These are phyloP conservation scores for Hirundichthys speculiger DNA, from an alignment of 2,113 vertebrate species.

Conservation along the genomic window DNA sequence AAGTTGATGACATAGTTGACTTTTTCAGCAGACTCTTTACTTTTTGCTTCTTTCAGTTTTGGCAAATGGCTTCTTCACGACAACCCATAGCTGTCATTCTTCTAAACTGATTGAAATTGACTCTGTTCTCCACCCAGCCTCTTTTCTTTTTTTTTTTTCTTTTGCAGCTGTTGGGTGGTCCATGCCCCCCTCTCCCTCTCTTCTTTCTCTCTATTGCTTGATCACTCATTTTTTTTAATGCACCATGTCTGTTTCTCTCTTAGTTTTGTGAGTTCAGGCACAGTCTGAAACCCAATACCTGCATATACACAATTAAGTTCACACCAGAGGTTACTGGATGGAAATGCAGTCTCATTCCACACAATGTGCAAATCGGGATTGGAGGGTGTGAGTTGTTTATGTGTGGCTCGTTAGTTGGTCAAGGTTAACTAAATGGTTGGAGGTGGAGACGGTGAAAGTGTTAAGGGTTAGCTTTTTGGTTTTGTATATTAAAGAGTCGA, in stretches of 20 bases:
- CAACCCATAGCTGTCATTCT: constrained; percentile 46
- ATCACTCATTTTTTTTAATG: constrained; percentile 68
- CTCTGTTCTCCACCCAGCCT: constrained; percentile 53
- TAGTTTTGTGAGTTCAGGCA: constrained; percentile 45
- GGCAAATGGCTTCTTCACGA: constrained; percentile 38
- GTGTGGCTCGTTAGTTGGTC: constrained; percentile 60
- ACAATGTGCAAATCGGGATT: constrained; percentile 58
- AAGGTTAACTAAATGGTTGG: constrained; percentile 59
- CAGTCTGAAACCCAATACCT: constrained; percentile 68
- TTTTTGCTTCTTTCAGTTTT: constrained; percentile 21
- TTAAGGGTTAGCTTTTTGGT: background rate
- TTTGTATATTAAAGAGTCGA: constrained; percentile 5
- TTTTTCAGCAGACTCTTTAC: background rate
- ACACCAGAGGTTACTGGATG: constrained; percentile 70
- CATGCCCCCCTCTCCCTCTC: constrained; percentile 39
- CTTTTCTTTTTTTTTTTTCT: constrained; percentile 63
- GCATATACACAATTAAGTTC: constrained; percentile 78
- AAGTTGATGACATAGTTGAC: background rate
- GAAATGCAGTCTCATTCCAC: constrained; percentile 65
- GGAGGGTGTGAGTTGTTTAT: constrained; percentile 36
- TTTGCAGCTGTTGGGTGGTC: constrained; percentile 76
- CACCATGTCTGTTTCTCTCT: constrained; percentile 70
- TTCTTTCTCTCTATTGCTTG: constrained; percentile 34
- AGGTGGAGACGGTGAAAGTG: constrained; percentile 20
- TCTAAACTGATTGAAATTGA: constrained; percentile 59